Percentiles rank a stretch among this genome's conserved stretches.
Evolutionary conservation across 2,888 invertebrate species (phyloP).

Genomic region (Julus scandinavius): DNA sequence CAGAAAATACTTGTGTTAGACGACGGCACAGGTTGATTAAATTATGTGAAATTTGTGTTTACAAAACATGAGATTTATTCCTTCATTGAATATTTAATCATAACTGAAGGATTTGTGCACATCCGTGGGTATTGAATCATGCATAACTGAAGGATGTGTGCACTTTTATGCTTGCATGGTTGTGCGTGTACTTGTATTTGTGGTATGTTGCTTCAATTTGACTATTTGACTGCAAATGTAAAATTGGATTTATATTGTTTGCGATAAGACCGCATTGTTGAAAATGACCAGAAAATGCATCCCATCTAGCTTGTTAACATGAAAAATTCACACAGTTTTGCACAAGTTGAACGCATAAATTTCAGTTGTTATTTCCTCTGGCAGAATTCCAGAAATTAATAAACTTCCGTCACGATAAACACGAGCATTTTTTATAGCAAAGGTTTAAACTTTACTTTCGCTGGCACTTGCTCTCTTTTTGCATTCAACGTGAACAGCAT

Average conservation of each 20-base stretch:
- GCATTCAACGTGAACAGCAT: conserved; percentile 12
- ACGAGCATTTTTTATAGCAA: neutral
- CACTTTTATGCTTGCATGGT: too few relatives aligned
- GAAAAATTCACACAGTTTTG: neutral
- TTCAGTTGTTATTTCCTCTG: neutral
- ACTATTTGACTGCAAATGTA: too few relatives aligned
- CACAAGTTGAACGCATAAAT: neutral
- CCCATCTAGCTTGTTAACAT: neutral
- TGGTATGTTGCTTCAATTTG: too few relatives aligned
- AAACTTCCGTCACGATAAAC: conserved; percentile 6
- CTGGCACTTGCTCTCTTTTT: neutral
- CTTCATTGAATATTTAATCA: too few relatives aligned
- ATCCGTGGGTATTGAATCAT: too few relatives aligned
- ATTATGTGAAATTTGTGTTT: too few relatives aligned
- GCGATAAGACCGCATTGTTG: neutral
- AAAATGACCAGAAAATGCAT: neutral
- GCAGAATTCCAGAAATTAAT: conserved; percentile 28
- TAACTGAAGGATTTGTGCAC: too few relatives aligned
- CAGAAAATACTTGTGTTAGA: too few relatives aligned
- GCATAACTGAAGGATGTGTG: too few relatives aligned
- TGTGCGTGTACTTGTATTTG: too few relatives aligned
- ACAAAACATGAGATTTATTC: too few relatives aligned
- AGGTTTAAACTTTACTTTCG: neutral
- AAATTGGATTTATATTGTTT: neutral
- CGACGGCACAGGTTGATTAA: too few relatives aligned